Conservation (phyloP, 2,113 vertebrate species). For the Pelusios castaneus region DNA sequence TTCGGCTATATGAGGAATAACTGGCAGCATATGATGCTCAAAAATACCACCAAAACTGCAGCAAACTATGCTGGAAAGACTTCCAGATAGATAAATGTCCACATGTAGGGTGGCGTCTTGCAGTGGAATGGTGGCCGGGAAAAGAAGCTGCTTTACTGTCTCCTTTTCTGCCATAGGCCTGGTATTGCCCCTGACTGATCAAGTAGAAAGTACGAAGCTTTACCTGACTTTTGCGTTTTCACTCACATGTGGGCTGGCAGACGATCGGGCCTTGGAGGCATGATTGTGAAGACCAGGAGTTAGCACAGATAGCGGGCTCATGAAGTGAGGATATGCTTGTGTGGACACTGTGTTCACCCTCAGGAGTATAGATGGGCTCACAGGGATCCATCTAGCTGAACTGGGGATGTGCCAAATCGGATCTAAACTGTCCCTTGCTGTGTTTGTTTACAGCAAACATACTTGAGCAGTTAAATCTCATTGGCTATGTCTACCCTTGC, state of each 20-base stretch:
- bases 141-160: not conserved
- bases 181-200: constrained; percentile 14
- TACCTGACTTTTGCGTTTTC: constrained; percentile 7
- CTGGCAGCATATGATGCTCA: not conserved
- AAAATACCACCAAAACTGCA: not conserved
- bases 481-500: no score
- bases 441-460: not conserved
- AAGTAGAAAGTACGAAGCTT: not conserved
- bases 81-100: not conserved
- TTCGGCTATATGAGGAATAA: not conserved
- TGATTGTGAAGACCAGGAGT: not conserved
- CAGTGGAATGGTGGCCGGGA: not conserved
- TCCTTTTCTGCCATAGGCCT: not conserved
- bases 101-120: not conserved
- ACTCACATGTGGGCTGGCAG: not conserved
- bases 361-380: constrained; percentile 18
- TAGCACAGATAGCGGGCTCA: not conserved
- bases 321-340: not conserved
- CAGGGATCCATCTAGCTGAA: constrained; percentile 9
- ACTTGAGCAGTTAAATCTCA: not conserved
- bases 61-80: not conserved
- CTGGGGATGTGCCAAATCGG: constrained; percentile 18
- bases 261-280: constrained; percentile 24
- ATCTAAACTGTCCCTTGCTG: not conserved
- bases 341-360: constrained; percentile 16